Evolutionary conservation across 2,888 invertebrate genomes (phyloP), one percentile per base, ranked within the genome.

Genomic region (Caenorhabditis afra): DNA sequence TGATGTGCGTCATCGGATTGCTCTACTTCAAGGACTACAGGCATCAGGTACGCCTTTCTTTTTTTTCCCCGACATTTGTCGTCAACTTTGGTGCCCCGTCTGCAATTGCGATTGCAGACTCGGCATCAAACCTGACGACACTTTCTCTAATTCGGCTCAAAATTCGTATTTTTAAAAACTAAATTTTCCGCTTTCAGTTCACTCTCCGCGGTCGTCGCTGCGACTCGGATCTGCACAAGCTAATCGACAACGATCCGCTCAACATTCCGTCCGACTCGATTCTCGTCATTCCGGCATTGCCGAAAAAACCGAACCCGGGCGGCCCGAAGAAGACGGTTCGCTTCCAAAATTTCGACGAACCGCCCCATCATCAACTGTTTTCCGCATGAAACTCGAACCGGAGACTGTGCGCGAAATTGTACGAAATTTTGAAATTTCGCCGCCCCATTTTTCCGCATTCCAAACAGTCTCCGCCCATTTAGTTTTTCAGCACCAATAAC

Each of bases 21-120:
- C 67, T 90, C 37, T 90, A 86, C 82, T 76, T 87, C 58, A 87
- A 88, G 58, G 88, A 89, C 50, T 85, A 86, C 23, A 66, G 82
- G 16, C 52, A 79, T 53, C 73, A 78, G 74, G 71, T 77, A 20
- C n/a, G 23, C 20, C 16, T 16, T 14, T 37, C 4, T 12, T 47
- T 55, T 23, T n/a, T n/a, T n/a, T n/a, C n/a, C n/a, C n/a, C n/a
- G n/a, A n/a, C n/a, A n/a, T n/a, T 39, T 20, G 20, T 29, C 7
- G 61, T 18, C 18, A 47, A 47, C 1, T 16, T 10, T 14, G 44
- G 44, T 44, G 12, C 7, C 29, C 3, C 3, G 29, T 29, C 3
- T 7, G 29, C 12, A 47, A 44, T 44, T 8, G 44, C 4, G n/a
- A n/a, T n/a, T n/a, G 12, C 12, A 16, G 5, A 18, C 14, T 29